Evolutionary conservation across 2,113 vertebrate genomes (phyloP), one percentile per base, ranked within the genome.

Genomic region (Leptobrachium ailaonicum): DNA sequence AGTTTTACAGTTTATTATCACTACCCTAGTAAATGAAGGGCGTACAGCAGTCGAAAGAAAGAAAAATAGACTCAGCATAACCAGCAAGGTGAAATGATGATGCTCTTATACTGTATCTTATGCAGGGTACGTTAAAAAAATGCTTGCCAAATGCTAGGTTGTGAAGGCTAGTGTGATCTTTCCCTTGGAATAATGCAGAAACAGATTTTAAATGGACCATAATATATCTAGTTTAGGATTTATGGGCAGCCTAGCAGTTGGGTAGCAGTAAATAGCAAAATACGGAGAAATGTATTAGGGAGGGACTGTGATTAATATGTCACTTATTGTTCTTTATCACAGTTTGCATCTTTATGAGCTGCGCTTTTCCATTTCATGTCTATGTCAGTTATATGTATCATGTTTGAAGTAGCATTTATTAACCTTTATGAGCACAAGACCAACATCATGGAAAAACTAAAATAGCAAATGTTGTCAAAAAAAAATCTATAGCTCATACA

Each of bases 291-390:
- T 60, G 13, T 60, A 60, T 60, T 60, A 12, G 56, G 56, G 56
- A 60, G 56, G 11, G 56, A 60, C 13, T 60, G 56, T 60, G 66
- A 67, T 67, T 67, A 42, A 67, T 67, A 41, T 67, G 41, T 67
- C 6, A 8, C 64, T 42, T 67, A 42, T 41, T 11, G 20, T 67
- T 41, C 2, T 41, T 8, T 67, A 67, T 67, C 64, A 41, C 64
- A 67, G 64, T 67, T 67, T 41, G 64, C 64, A 67, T 67, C 64
- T 67, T 7, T 12, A 6, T 41, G 64, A 8, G 64, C 64, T 41
- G 32, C 40, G 14, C 40, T 32, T 67, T 67, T 67, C 64, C 13
- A 67, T 67, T 67, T 67, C 9, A 50, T 50, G 64, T 7, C 32
- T 20, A 66, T 66, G 63, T 66, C 63, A 66, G 63, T 41, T 41